Evolutionary conservation across 2,888 invertebrate genomes (phyloP), one percentile per base, ranked within the genome.

Genomic region (Oligia latruncula): DNA sequence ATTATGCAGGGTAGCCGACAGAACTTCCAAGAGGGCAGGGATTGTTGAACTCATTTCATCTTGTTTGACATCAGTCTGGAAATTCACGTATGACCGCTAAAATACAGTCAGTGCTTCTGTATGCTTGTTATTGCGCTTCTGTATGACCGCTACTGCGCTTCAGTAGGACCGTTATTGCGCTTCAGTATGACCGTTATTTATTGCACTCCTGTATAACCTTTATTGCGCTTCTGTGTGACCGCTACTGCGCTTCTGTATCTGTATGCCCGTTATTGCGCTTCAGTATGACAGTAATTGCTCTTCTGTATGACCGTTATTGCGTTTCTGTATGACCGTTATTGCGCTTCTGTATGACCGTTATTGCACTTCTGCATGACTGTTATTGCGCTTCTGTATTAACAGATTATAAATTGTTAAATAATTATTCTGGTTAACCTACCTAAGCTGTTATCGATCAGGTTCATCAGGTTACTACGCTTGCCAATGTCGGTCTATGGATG

Each of bases 21-120:
- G 35, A 66, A 60, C n/a, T 67, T 77, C n/a, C 35, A 80, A 78
- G 46, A 46, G 84, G 78, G 43, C 67, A 78, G 46, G 35, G 46
- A 68, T 78, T 78, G 17, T 68, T 68, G 52, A 78, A 64, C 78
- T 62, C 23, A 15, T 29, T 67, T 83, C 2, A 84, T 83, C 46
- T 78, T 78, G 46, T n/a, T 11, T 66, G 58, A 35, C 15, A 60
- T 77, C 67, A 23, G 35, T 55, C 17, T 46, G 13, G 13, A 52
- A n/a, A 52, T 65, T 74, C n/a, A 60, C 17, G 43, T 58, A 74
- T 23, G 40, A 35, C 15, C 13, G 71, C n/a, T 71, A 43, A 29
- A 29, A 29, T 29, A 29, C 29, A 35, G 35, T 35, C 15, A 29
- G 17, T 6, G 6, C 0, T 46, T 75, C 43, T 11, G 8, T 52